These are phyloP conservation scores for Mongoloraphidia duomilia DNA, from an alignment of 2,888 invertebrate genomes.

Conservation along the genomic window DNA sequence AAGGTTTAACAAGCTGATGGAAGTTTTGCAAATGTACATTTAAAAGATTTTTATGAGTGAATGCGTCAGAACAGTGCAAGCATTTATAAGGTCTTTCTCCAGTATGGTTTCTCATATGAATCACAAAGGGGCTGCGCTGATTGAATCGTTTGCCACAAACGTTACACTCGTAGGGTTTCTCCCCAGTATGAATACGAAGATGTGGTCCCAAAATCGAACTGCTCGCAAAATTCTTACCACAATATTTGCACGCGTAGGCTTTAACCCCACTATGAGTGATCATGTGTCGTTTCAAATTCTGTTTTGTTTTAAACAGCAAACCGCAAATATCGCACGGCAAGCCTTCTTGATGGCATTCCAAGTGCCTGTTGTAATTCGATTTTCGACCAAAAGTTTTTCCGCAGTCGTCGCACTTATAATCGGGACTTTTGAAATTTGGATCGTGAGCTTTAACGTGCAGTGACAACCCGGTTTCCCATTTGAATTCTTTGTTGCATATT, in stretches of 20 bases:
- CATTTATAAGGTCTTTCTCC: conserved; percentile 20
- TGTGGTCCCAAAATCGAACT: conserved; percentile 1
- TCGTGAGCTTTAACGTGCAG: conserved; percentile 19
- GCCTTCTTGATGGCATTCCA: conserved; percentile 22
- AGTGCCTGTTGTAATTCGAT: conserved; percentile 25
- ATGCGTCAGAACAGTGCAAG: neutral
- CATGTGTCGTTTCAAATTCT: no score
- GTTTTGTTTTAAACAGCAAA: no score
- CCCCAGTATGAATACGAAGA: conserved; percentile 12
- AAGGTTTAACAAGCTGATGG: no score
- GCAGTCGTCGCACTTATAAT: conserved; percentile 23
- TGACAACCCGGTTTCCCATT: conserved; percentile 24
- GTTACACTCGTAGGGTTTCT: conserved; percentile 9
- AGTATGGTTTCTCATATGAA: conserved; percentile 20
- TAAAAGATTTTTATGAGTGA: no score
- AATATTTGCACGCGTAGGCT: conserved; percentile 12
- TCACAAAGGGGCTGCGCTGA: conserved; percentile 13
- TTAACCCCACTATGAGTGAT: neutral
- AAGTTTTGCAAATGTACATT: no score
- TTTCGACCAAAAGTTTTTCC: conserved; percentile 26
- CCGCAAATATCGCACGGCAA: conserved; percentile 12
- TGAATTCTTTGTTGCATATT: conserved; percentile 32
- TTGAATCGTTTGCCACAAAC: neutral
- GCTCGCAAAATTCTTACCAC: conserved; percentile 14
- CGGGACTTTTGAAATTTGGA: neutral